phyloP scores from a whole-genome alignment of 2,888 invertebrate species.

The Micoletzkya japonica region DNA sequence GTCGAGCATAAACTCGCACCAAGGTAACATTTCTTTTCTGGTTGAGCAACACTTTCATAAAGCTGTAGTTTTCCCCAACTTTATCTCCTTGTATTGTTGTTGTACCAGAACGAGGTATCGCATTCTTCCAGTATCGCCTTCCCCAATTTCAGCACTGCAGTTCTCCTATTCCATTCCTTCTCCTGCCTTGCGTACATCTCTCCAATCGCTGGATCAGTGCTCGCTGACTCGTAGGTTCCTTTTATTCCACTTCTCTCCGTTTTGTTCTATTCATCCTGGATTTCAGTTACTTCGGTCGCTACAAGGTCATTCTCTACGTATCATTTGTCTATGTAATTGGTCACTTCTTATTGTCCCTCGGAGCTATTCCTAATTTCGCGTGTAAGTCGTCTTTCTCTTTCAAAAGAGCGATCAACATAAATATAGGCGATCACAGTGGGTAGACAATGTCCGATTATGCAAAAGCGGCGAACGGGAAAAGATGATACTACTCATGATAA shows the following conservation, averaged over 20 bases:
- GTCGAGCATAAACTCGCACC: constrained; percentile 48
- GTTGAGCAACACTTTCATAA: background rate
- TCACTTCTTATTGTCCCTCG: constrained; percentile 65
- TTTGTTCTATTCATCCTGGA: no score
- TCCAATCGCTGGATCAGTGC: constrained; percentile 85
- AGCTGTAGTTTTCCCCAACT: no score
- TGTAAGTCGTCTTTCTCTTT: constrained; percentile 19
- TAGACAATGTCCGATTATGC: no score
- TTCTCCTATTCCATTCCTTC: constrained; percentile 84
- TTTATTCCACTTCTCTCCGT: no score
- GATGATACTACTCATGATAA: no score
- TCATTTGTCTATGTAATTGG: constrained; percentile 66
- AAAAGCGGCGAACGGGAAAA: no score
- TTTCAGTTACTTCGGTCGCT: constrained; percentile 28
- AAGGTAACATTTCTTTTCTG: background rate
- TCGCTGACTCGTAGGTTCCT: constrained; percentile 79
- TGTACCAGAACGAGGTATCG: no score
- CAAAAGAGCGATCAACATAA: constrained; percentile 16
- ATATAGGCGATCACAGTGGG: no score
- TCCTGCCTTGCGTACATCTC: constrained; percentile 89
- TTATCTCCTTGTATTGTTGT: no score
- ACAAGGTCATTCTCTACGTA: constrained; percentile 70
- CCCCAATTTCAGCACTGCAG: constrained; percentile 4
- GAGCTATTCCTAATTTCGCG: constrained; percentile 66
- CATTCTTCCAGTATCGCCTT: background rate